Percentiles rank a stretch among this genome's conserved stretches.
phyloP scores from a whole-genome alignment of 2,888 invertebrate genomes.

The Barypeithes pellucidus region DNA sequence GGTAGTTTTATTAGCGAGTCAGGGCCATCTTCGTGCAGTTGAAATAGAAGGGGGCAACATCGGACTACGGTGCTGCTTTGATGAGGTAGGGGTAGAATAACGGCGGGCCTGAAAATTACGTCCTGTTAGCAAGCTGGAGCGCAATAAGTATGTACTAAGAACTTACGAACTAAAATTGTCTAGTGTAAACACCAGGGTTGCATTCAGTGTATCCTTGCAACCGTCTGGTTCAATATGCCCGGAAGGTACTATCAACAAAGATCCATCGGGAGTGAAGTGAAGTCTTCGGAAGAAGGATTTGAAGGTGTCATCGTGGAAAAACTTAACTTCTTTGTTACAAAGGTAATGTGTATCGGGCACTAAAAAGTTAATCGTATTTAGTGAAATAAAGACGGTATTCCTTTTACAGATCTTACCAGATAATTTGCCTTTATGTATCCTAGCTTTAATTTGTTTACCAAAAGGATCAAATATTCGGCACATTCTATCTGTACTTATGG shows the following conservation, averaged over 20 bases:
- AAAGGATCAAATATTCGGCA: conserved; percentile 80
- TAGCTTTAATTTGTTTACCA: conserved; percentile 79
- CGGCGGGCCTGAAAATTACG: conserved; percentile 78
- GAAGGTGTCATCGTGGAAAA: conserved; percentile 94
- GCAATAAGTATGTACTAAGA: conserved; percentile 83
- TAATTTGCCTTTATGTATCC: conserved; percentile 76
- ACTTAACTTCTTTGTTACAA: conserved; percentile 76
- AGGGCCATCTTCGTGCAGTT: conserved; percentile 75
- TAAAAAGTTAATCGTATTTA: conserved; percentile 83
- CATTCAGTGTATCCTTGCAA: conserved; percentile 73
- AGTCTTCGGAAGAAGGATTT: conserved; percentile 95
- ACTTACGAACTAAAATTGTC: conserved; percentile 65
- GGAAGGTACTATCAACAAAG: conserved; percentile 91
- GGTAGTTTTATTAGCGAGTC: conserved; percentile 76
- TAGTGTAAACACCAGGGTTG: conserved; percentile 66
- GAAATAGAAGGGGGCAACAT: conserved; percentile 85
- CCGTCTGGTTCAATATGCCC: conserved; percentile 86
- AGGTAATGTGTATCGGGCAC: conserved; percentile 75
- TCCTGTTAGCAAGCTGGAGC: conserved; percentile 70
- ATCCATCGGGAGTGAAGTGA: conserved; percentile 93
- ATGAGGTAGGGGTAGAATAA: conserved; percentile 84
- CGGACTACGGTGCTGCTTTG: conserved; percentile 88
- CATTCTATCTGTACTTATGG: conserved; percentile 88
- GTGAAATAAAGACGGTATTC: background rate
- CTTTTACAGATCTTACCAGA: conserved; percentile 24